Evolutionary conservation across 2,888 invertebrate genomes (phyloP).

Genomic region (Trimorus sp.): DNA sequence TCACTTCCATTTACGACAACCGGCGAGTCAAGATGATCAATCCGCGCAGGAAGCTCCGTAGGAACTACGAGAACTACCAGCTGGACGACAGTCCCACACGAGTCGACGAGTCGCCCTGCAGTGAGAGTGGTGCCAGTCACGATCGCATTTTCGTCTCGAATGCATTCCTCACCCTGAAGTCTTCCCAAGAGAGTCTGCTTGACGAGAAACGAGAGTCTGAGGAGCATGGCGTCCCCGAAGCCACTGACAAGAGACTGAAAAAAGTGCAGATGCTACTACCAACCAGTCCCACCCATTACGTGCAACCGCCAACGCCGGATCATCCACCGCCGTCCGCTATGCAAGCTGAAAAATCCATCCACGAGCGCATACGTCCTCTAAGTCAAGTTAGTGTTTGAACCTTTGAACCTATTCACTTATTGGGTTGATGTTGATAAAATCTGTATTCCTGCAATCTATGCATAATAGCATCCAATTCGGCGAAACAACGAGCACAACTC

Average conservation of each 20-base stretch:
- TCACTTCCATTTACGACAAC: constrained; percentile 89
- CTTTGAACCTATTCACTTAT: too few species aligned
- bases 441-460: too few species aligned
- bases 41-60: constrained; percentile 87
- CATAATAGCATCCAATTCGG: too few species aligned
- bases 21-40: constrained; percentile 88
- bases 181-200: constrained; percentile 85
- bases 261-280: constrained; percentile 84
- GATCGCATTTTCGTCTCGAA: constrained; percentile 83
- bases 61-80: constrained; percentile 86
- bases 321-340: constrained; percentile 82
- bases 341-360: constrained; percentile 94
- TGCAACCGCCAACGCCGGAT: constrained; percentile 96
- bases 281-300: constrained; percentile 93
- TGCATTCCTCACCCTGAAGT: constrained; percentile 83
- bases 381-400: constrained; percentile 88
- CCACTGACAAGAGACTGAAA: constrained; percentile 78
- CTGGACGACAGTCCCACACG: constrained; percentile 80
- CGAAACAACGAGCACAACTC: too few species aligned
- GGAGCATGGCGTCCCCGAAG: constrained; percentile 80
- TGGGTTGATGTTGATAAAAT: too few species aligned
- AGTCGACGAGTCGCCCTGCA: constrained; percentile 82
- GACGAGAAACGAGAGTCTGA: constrained; percentile 83
- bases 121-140: constrained; percentile 73
- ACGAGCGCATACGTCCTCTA: constrained; percentile 93